Base-by-base conservation (phyloP, 2,113 vertebrate genomes). In the Chelonoidis abingdonii region DNA sequence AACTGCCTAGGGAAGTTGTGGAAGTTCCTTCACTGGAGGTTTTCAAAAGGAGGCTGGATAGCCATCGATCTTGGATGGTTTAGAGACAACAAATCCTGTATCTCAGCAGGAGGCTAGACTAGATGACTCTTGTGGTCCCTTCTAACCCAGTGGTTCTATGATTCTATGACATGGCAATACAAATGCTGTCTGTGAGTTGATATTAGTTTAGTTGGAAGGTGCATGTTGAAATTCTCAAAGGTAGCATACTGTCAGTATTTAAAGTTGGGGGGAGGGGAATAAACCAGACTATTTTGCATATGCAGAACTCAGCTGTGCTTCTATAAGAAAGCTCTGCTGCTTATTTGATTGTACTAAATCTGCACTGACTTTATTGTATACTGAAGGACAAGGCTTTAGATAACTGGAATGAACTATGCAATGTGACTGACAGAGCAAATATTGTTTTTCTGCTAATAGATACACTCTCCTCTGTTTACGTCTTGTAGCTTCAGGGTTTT, bases 331-430 rank as follows among this genome's bases (percentile, higher is more conserved):
- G 3, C 19, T 83, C 31, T 41, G 1, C 52, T 90, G 0, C 10
- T 92, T 91, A 47, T 52, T 49, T 89, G 79, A 81, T 92, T 79
- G 59, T 2, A 84, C 89, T 91, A 86, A 95, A 90, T 53, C 14
- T 29, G 2, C 17, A 75, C 17, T 89, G 5, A 2, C 82, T 49
- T 91, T 92, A 72, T 0, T 0, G 3, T 79, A 22, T 50, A 35
- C 49, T 10, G 27, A 81, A 81, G 76, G 38, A 21, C 8, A 35
- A 83, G 16, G 16, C 1, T 85, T 88, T 50, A 47, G 50, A 29
- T 65, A 83, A 88, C 24, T 87, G 57, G 29, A 89, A 75, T 50
- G 76, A 38, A 3, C 41, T 50, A 86, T 91, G 75, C 22, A 38
- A n/a, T 85, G 21, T 90, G 47, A 27, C 53, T 29, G 56, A 29